Base-by-base conservation (phyloP, 2,797 vertebrate genomes). In the Balearica regulorum region DNA sequence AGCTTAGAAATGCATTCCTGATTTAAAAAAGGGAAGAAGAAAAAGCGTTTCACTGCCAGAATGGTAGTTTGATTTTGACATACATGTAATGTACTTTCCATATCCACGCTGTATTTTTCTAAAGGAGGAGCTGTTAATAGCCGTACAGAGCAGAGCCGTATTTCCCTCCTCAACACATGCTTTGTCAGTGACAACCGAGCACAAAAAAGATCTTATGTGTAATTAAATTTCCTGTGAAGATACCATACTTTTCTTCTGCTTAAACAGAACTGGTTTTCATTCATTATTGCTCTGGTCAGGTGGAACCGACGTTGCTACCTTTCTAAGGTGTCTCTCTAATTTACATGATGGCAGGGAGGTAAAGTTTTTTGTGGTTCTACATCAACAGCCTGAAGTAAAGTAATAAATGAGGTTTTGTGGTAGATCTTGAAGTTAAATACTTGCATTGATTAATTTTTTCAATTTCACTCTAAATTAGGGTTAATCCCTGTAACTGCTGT, bases 181-280 rank as follows among this genome's bases (percentile, higher is more conserved):
- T 96, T 91, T 93, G 89, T 97, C 76, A 73, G 62, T 28, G 79
- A 58, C 68, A 64, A 68, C 79, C 8, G 54, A 88, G 91, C 81
- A 58, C 90, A 51, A 26, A 57, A 87, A 64, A 70, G 73, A 35
- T 20, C 69, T 62, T 22, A 9, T 0, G 4, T 49, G 9, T 87
- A 96, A 95, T 96, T 95, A 58, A 76, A 91, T 96, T 94, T 95
- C 86, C 93, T 91, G 41, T 18, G 83, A 96, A 94, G 93, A 75
- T 39, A 69, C 22, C 65, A 11, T 62, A 72, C 46, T 91, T 88
- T 71, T 71, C 92, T 88, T 69, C 69, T 89, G 49, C 73, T 76
- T 66, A 57, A 60, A 65, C 84, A 94, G 72, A 83, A 44, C 61
- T 19, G 58, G 6, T 54, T 85, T 80, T 72, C 84, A 66, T 92